Evolutionary conservation across 2,888 invertebrate genomes (phyloP), one percentile per base, ranked within the genome.

Genomic region (Sesamia inferens): DNA sequence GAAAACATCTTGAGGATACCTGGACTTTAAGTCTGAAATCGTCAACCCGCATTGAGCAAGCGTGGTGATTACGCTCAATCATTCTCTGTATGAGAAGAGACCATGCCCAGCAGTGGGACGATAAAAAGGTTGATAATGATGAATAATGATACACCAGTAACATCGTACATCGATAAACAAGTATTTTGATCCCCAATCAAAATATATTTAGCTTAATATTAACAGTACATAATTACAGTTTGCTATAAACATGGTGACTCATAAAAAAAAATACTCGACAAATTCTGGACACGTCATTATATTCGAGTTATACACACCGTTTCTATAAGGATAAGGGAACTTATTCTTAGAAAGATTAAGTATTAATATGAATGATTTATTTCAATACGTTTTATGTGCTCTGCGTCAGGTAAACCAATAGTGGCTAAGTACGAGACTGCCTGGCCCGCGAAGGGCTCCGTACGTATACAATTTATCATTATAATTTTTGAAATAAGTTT

Each of bases 161-260:
- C n/a, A 48, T 3, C 10, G 13, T 19, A 0, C 16, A 31, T 42
- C 63, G 16, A 10, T 44, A n/a, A 70, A 71, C 8, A 5, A 22
- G 16, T n/a, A 44, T 71, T 13, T 44, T 54, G 47, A 73, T 51
- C 7, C 14, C 8, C 4, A 51, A 62, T 68, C 19, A 8, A 54
- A 48, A 55, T n/a, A 42, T 13, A 1, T 13, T 62, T 22, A 14
- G 1, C 5, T 55, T 24, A 24, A n/a, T 65, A 19, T 66, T n/a
- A 54, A 47, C 5, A 48, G 16, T 78, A 8, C 24, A 19, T 8
- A 71, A 64, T 48, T 31, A 6, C 16, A 31, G 55, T 55, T 48
- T 65, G 19, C 4, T 65, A 31, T n/a, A 57, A n/a, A 59, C 67
- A 67, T 80, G 74, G 16, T 81, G 80, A 81, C 61, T 80, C 84